Evolutionary conservation across 2,113 vertebrate genomes (phyloP).

Genomic region (Blennius ocellaris): DNA sequence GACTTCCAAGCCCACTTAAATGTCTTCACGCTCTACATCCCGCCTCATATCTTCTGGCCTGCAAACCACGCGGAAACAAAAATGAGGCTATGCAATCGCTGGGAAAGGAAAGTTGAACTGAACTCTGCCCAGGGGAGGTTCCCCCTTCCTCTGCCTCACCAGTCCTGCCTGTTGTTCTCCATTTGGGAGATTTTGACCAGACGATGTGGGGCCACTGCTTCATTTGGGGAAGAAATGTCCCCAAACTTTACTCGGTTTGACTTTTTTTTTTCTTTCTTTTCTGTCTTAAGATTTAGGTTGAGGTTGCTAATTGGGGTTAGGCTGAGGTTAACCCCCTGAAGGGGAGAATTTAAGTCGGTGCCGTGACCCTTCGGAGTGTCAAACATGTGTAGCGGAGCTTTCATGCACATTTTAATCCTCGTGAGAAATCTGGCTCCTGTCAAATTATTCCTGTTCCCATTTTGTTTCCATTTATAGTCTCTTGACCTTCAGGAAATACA

Average conservation of each 20-base stretch:
- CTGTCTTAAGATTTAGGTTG: constrained; percentile 30
- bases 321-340: constrained; percentile 16
- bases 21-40: constrained; percentile 80
- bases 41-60: constrained; percentile 64
- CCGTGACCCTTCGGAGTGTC: neutral
- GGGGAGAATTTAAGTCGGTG: constrained; percentile 13
- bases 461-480: neutral
- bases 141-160: constrained; percentile 18
- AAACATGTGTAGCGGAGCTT: neutral
- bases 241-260: neutral
- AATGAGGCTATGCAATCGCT: constrained; percentile 27
- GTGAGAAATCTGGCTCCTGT: neutral
- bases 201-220: constrained; percentile 5
- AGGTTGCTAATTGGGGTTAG: constrained; percentile 66
- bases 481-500: neutral
- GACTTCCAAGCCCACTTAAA: constrained; percentile 67
- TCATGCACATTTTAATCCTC: neutral
- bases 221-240: constrained; percentile 52
- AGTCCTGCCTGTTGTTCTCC: neutral
- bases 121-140: constrained; percentile 30
- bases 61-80: constrained; percentile 48
- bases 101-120: constrained; percentile 62
- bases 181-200: constrained; percentile 29
- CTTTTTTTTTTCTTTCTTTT: no score
- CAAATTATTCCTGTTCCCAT: neutral